Evolutionary conservation across 2,113 vertebrate genomes (phyloP).

Genomic region (Dromas ardeola): DNA sequence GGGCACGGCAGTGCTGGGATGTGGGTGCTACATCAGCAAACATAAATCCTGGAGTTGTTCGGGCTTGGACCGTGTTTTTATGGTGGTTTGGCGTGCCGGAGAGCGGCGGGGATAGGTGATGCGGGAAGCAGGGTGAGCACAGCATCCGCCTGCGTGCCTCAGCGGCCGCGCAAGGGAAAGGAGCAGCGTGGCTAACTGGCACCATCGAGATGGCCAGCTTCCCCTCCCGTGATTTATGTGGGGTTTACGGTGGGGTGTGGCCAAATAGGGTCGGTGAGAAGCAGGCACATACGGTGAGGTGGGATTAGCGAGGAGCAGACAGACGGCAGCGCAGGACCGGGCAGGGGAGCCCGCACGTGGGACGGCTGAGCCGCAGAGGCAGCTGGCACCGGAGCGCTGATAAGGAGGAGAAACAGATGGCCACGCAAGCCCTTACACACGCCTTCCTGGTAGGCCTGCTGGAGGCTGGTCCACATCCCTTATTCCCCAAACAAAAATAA

Average conservation of each 20-base stretch:
- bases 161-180: neutral
- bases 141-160: neutral
- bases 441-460: conserved; percentile 59
- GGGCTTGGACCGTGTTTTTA: neutral
- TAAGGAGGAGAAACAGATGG: conserved; percentile 66
- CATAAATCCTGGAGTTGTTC: neutral
- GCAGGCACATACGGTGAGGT: neutral
- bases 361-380: conserved; percentile 44
- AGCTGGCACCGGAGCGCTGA: conserved; percentile 35
- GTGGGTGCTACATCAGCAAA: neutral
- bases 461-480: conserved; percentile 40
- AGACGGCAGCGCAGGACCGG: neutral
- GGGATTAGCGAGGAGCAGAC: conserved; percentile 5
- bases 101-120: neutral
- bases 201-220: neutral
- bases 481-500: conserved; percentile 45
- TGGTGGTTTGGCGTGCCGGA: neutral
- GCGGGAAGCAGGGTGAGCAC: neutral
- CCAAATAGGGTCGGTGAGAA: neutral
- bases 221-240: neutral
- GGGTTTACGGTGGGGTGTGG: neutral
- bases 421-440: conserved; percentile 42
- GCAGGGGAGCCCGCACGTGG: neutral
- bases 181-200: neutral
- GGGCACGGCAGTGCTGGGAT: neutral